Conservation (phyloP, 1,140 invertebrate genomes). For the Papilio xuthus region DNA sequence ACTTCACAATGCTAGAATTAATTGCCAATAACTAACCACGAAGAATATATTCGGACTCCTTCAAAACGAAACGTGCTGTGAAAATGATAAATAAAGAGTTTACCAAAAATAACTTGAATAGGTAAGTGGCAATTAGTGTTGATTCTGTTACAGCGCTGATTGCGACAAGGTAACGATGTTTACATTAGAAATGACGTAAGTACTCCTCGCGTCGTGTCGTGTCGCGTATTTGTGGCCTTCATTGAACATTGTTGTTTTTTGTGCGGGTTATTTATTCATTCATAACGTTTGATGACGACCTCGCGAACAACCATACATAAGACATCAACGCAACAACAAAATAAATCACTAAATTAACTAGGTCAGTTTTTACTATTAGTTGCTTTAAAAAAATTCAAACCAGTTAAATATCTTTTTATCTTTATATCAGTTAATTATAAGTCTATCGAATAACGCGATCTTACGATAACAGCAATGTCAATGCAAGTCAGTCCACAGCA, state of each 20-base stretch:
- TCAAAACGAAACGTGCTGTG: conserved; percentile 10
- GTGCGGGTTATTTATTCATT: conserved; percentile 62
- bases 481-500: neutral
- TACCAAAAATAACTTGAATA: conserved; percentile 25
- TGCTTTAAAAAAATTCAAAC: too few relatives aligned
- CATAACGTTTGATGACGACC: conserved; percentile 53
- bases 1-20: conserved; percentile 21
- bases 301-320: conserved; percentile 60
- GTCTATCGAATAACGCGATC: neutral
- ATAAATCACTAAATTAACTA: conserved; percentile 2
- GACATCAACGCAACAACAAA: conserved; percentile 65
- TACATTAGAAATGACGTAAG: conserved; percentile 25
- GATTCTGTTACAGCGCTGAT: conserved; percentile 18
- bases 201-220: conserved; percentile 6
- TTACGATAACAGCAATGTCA: neutral
- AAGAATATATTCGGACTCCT: conserved; percentile 19
- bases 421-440: too few relatives aligned
- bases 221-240: conserved; percentile 15
- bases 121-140: conserved; percentile 31
- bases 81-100: conserved; percentile 27
- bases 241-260: conserved; percentile 49
- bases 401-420: too few relatives aligned
- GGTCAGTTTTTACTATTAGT: neutral
- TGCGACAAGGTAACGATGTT: conserved; percentile 29
- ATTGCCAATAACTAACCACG: conserved; percentile 31